Conservation (phyloP, 2,888 invertebrate species). For the Podotricha telesiphe region DNA sequence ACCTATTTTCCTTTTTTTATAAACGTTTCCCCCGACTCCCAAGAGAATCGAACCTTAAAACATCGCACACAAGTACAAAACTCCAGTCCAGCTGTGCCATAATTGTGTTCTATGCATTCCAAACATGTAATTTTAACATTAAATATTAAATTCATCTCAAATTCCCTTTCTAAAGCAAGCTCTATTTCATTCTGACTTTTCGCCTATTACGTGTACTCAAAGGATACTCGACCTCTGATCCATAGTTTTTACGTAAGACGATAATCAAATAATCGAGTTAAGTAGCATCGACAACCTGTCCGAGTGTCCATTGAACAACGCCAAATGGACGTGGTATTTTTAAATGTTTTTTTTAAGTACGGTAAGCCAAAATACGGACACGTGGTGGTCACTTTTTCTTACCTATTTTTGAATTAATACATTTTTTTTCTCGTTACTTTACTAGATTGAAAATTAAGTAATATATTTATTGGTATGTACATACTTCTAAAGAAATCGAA, state of each 20-base stretch:
- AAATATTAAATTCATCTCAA: conserved; percentile 1
- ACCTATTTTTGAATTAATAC: no score
- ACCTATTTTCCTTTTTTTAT: no score
- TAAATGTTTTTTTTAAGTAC: no score
- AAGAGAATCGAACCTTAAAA: neutral
- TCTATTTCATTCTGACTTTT: conserved; percentile 36
- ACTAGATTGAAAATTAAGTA: no score
- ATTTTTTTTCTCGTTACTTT: no score
- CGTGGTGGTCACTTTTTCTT: no score
- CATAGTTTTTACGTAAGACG: conserved; percentile 47
- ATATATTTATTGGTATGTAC: no score
- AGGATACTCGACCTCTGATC: conserved; percentile 48
- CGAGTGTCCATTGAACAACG: conserved; percentile 36
- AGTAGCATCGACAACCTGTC: conserved; percentile 53
- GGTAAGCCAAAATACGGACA: no score
- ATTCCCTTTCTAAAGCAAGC: neutral
- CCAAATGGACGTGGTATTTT: conserved; percentile 39
- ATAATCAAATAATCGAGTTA: conserved; percentile 48
- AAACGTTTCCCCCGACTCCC: no score
- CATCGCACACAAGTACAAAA: neutral
- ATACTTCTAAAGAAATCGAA: no score
- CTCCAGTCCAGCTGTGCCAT: no score
- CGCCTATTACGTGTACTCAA: conserved; percentile 41
- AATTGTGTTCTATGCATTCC: neutral
- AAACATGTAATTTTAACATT: neutral